These are phyloP conservation scores for Meganola albula DNA, from an alignment of 2,888 invertebrate species.

Conservation along the genomic window DNA sequence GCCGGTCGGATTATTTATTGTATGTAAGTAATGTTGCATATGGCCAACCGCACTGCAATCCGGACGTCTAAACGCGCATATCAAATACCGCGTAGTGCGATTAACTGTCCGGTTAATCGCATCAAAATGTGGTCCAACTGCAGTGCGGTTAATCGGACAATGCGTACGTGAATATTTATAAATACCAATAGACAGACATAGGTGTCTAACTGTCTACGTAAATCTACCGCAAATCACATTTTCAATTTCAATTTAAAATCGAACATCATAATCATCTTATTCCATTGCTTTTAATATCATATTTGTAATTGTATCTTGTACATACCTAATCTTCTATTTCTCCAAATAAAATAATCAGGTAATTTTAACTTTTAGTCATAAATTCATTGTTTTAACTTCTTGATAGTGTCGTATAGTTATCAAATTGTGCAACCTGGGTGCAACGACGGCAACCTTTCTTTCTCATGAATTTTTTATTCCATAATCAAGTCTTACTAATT, in stretches of 20 bases:
- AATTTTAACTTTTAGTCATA: slow-evolving; percentile 10
- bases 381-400: slow-evolving; percentile 23
- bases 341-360: slow-evolving; percentile 12
- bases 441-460: slow-evolving; percentile 53
- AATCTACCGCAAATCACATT: slow-evolving; percentile 19
- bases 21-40: too few species aligned
- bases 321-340: slow-evolving; percentile 7
- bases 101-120: too few species aligned
- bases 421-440: slow-evolving; percentile 61
- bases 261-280: slow-evolving; percentile 14
- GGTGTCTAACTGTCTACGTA: slow-evolving; percentile 17
- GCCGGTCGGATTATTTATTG: neutral
- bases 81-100: too few species aligned
- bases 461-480: slow-evolving; percentile 44
- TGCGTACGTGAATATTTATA: slow-evolving; percentile 25
- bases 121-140: too few species aligned
- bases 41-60: too few species aligned
- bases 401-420: slow-evolving; percentile 31
- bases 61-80: too few species aligned
- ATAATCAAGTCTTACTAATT: slow-evolving; percentile 25
- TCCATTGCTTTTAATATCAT: slow-evolving; percentile 17
- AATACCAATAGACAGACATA: too few species aligned
- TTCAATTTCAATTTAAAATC: slow-evolving; percentile 18
- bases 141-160: too few species aligned
- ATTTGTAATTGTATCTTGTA: too few species aligned